phyloP scores from a whole-genome alignment of 1,140 invertebrate species.

The Caenorhabditis tropicalis region DNA sequence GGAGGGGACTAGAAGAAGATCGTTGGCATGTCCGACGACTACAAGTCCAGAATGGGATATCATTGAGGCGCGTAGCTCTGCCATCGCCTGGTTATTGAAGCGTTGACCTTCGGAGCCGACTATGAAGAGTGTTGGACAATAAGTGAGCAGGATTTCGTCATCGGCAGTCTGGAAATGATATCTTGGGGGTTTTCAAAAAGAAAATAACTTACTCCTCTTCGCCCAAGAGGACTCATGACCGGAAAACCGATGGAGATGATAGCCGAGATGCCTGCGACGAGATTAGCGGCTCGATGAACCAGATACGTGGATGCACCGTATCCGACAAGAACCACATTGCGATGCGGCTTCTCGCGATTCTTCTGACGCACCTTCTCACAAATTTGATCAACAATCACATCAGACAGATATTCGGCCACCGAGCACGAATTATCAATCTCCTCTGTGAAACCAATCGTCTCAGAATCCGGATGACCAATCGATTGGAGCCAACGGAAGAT shows the following conservation, averaged over 20 bases:
- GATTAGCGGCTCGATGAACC: slow-evolving; percentile 4
- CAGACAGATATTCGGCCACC: neutral
- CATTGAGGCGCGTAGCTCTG: slow-evolving; percentile 14
- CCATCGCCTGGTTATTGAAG: slow-evolving; percentile 3
- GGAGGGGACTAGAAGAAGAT: neutral
- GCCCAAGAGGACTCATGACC: neutral
- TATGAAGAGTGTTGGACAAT: slow-evolving; percentile 53
- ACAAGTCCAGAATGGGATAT: neutral
- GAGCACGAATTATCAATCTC: neutral
- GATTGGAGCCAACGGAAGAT: slow-evolving; percentile 43
- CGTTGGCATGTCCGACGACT: neutral
- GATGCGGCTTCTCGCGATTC: neutral
- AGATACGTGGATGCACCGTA: slow-evolving; percentile 2
- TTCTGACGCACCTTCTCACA: neutral
- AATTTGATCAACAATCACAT: neutral
- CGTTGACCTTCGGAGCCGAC: slow-evolving; percentile 26
- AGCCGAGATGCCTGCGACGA: slow-evolving; percentile 44
- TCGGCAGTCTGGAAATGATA: slow-evolving; percentile 47
- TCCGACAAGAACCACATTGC: neutral
- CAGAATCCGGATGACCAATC: slow-evolving; percentile 36
- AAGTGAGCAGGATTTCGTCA: slow-evolving; percentile 53
- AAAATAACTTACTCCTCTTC: slow-evolving; percentile 37
- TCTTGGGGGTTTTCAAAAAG: neutral
- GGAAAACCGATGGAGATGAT: slow-evolving; percentile 54
- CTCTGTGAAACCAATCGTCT: neutral